Evolutionary conservation across 2,888 invertebrate species (phyloP).

Genomic region (Aquatica leii): DNA sequence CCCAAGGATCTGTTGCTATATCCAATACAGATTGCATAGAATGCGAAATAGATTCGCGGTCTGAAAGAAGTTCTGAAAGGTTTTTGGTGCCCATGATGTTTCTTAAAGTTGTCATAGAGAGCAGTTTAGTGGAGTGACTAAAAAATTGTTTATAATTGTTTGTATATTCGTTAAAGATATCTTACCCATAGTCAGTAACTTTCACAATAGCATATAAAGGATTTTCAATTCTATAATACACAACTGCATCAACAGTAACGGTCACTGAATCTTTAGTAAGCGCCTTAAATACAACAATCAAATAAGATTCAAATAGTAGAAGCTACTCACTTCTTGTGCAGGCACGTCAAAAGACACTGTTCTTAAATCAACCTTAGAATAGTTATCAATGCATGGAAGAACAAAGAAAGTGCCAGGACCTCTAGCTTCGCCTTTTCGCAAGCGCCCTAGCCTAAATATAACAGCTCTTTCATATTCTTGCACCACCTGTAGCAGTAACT

Average conservation of each 20-base stretch:
- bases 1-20: constrained; percentile 91
- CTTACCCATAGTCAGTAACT: constrained; percentile 78
- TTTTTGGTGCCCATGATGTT: constrained; percentile 94
- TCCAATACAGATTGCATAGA: constrained; percentile 88
- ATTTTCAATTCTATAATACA: constrained; percentile 83
- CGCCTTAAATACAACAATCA: too few relatives aligned
- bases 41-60: constrained; percentile 90
- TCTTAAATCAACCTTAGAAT: constrained; percentile 90
- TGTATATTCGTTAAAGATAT: neutral
- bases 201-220: constrained; percentile 78
- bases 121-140: constrained; percentile 81
- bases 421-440: constrained; percentile 77
- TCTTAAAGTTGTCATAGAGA: constrained; percentile 85
- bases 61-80: constrained; percentile 89
- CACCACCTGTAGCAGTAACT: constrained; percentile 68
- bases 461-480: too few relatives aligned
- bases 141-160: too few relatives aligned
- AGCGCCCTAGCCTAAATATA: too few relatives aligned
- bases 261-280: constrained; percentile 95
- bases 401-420: too few relatives aligned
- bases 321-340: constrained; percentile 82
- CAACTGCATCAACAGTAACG: constrained; percentile 91
- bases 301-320: too few relatives aligned
- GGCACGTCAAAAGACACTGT: constrained; percentile 97
- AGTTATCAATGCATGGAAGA: constrained; percentile 95